Conservation (phyloP, 2,797 vertebrate genomes). For the Chanos chanos region DNA sequence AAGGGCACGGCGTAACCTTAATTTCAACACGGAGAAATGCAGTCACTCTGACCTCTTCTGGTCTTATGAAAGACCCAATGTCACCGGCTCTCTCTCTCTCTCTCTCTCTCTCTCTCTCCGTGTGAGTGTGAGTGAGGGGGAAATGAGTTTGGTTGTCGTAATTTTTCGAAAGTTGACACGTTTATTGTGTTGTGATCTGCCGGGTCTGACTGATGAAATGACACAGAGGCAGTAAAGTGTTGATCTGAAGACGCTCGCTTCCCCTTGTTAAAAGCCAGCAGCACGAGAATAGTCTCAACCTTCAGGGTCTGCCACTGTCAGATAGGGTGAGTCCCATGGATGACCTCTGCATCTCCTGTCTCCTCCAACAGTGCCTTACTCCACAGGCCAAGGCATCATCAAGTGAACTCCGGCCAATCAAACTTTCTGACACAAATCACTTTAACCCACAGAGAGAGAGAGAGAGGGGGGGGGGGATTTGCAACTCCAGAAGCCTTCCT, state of each 20-base stretch:
- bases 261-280: slow-evolving; percentile 43
- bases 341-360: slow-evolving; percentile 32
- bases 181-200: slow-evolving; percentile 54
- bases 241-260: slow-evolving; percentile 38
- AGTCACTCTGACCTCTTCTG: slow-evolving; percentile 43
- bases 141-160: slow-evolving; percentile 52
- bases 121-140: slow-evolving; percentile 46
- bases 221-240: slow-evolving; percentile 39
- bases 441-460: no score
- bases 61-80: slow-evolving; percentile 51
- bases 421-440: no score
- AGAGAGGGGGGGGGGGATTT: no score
- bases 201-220: slow-evolving; percentile 47
- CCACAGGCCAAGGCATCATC: not conserved
- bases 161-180: slow-evolving; percentile 54
- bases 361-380: slow-evolving; percentile 21
- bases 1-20: slow-evolving; percentile 36
- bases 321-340: slow-evolving; percentile 3
- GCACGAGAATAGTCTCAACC: slow-evolving; percentile 16
- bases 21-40: slow-evolving; percentile 42
- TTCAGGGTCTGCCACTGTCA: slow-evolving; percentile 5
- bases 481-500: no score
- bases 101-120: slow-evolving; percentile 42
- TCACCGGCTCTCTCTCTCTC: slow-evolving; percentile 42
- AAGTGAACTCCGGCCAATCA: no score